Evolutionary conservation across 1,140 invertebrate genomes (phyloP), one percentile per base, ranked within the genome.

Genomic region (Anastatus disparis): DNA sequence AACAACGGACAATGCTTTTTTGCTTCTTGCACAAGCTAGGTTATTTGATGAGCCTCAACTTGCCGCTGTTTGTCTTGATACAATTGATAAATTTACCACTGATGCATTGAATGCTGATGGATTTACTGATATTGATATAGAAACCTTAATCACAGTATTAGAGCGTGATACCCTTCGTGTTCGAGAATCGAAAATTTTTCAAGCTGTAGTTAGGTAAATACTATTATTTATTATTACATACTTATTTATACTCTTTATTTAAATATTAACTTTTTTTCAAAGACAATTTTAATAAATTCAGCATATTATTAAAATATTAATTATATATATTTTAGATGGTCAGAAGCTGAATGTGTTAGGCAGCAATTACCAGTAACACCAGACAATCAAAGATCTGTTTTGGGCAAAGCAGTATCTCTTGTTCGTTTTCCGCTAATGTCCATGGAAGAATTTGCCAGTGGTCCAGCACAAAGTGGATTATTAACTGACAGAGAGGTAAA

Each of bases 401-500:
- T 95, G 0, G 91, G 91, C 0, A 77, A 87, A 56, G 90, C 92
- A 15, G 86, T 96, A 48, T 87, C 89, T 40, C 86, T 94, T 1
- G 91, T 97, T 70, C 86, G 95, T 27, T 97, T 95, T 82, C 94
- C 95, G 3, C 83, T 95, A 3, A 96, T 97, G 94, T 92, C 91
- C 1, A 90, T 94, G 2, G 92, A 95, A 79, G 94, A 96, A 82
- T 96, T 96, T 85, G 94, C 94, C 0, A 88, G 90, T 77, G 91
- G 92, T 7, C 90, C 93, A 10, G 94, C 93, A 7, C 91, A 93
- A 76, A 91, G 90, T 75, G 91, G 92, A 15, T 83, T 96, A 20
- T 84, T 96, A 1, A 91, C 90, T 63, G 93, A 95, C 77, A 81
- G 89, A 71, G 93, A 95, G 81, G 88, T 86, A 70, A 38, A 50